phyloP scores from a whole-genome alignment of 2,797 vertebrate species.

The Columba guinea region DNA sequence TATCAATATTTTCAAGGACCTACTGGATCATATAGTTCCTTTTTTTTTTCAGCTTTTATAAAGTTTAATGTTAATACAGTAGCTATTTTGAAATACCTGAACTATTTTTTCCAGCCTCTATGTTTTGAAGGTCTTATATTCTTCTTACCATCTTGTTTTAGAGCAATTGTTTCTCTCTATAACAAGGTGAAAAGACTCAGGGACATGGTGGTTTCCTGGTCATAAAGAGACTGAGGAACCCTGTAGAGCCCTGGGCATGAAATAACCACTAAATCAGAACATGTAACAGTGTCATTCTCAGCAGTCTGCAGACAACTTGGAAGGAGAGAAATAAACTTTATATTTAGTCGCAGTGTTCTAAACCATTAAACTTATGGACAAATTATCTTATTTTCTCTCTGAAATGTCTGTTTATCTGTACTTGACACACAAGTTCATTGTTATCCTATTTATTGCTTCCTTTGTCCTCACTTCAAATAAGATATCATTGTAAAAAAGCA shows the following conservation, averaged over 20 bases:
- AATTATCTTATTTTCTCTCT: not conserved
- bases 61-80: not conserved
- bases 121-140: not conserved
- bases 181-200: not conserved
- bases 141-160: not conserved
- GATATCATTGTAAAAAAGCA: not conserved
- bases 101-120: not conserved
- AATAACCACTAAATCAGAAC: not conserved
- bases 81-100: not conserved
- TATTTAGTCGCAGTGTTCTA: not conserved
- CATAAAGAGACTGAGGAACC: not conserved
- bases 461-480: not conserved
- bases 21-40: not conserved
- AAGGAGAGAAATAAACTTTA: not conserved
- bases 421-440: not conserved
- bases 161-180: not conserved
- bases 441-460: not conserved
- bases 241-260: not conserved
- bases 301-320: not conserved
- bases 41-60: not conserved
- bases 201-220: not conserved
- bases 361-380: not conserved
- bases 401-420: not conserved
- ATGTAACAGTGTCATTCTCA: not conserved
- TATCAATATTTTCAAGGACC: not conserved